Evolutionary conservation across 2,797 vertebrate species (phyloP).

Genomic region (Cryptoprocta ferox): DNA sequence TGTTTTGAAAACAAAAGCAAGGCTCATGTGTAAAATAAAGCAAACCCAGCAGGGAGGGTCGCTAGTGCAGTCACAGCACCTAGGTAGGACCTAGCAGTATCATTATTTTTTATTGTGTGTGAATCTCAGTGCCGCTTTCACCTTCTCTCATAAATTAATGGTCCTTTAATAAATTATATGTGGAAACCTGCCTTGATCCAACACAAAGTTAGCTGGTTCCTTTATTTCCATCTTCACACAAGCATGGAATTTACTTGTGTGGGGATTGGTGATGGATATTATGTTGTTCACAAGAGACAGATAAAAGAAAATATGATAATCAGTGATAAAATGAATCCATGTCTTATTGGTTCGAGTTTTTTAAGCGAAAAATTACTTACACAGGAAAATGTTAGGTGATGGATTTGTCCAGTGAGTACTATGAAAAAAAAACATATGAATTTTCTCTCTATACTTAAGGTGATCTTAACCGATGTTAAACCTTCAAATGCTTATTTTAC

Average conservation of each 20-base stretch:
- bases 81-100: not conserved
- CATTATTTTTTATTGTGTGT: not conserved
- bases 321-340: not conserved
- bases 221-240: not conserved
- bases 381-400: not conserved
- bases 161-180: not conserved
- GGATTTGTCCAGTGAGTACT: not conserved
- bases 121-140: not conserved
- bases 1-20: constrained; percentile 40
- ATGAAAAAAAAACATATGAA: not conserved
- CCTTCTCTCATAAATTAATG: not conserved
- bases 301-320: constrained; percentile 33
- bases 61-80: not conserved
- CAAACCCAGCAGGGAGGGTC: not conserved
- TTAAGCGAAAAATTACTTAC: not conserved
- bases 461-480: not conserved
- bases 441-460: not conserved
- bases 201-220: not conserved
- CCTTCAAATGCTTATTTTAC: not conserved
- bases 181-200: not conserved
- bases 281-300: not conserved
- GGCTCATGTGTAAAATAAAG: not conserved
- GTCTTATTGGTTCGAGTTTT: not conserved
- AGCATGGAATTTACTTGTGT: not conserved
- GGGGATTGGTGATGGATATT: not conserved